Conservation (phyloP, 2,888 invertebrate genomes). For the Parnassius apollo region DNA sequence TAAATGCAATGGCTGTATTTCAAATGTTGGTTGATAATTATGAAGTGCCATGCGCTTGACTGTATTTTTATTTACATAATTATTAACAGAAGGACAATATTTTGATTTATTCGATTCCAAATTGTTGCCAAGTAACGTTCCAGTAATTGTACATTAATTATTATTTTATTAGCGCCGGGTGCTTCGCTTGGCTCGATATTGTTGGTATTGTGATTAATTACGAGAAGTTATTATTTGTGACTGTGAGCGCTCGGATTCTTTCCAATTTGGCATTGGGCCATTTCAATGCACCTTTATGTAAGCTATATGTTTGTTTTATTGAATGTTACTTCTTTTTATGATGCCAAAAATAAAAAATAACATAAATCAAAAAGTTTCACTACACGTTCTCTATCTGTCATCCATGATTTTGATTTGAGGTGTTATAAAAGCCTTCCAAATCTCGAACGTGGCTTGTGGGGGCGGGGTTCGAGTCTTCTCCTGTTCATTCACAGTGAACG, state of each 20-base stretch:
- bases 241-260: constrained; percentile 18
- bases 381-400: too few species aligned
- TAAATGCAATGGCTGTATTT: not conserved
- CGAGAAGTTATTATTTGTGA: constrained; percentile 23
- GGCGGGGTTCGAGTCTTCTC: too few species aligned
- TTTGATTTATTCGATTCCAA: constrained; percentile 22
- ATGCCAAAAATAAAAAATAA: too few species aligned
- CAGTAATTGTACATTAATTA: constrained; percentile 27
- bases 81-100: constrained; percentile 14
- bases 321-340: not conserved
- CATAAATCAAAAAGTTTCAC: too few species aligned
- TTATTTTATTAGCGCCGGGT: constrained; percentile 24
- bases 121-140: constrained; percentile 24
- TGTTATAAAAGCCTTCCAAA: too few species aligned
- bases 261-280: constrained; percentile 24
- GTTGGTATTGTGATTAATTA: constrained; percentile 26
- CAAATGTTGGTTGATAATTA: constrained; percentile 6
- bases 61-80: constrained; percentile 8
- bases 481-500: too few species aligned
- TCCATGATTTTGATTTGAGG: too few species aligned
- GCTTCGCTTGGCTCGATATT: constrained; percentile 15
- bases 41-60: not conserved
- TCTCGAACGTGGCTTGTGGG: too few species aligned
- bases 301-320: constrained; percentile 5
- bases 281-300: constrained; percentile 13